Base-by-base conservation (phyloP, 1,140 invertebrate genomes). In the Drosophila pallidifrons region DNA sequence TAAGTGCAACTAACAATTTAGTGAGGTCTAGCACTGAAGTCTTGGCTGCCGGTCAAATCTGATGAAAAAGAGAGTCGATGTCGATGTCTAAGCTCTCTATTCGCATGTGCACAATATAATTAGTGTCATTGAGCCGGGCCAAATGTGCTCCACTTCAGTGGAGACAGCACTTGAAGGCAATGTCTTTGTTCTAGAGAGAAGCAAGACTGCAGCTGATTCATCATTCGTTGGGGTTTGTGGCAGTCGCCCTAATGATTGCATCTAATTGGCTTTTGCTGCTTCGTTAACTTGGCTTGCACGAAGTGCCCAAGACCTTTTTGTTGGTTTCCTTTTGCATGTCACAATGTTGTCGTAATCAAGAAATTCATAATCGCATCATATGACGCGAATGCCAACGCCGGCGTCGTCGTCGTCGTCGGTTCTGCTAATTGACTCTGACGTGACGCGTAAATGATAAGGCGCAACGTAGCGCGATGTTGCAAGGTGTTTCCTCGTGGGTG, bases 201-300 rank as follows among this genome's bases (percentile, higher is more conserved):
- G 20, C 16, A 15, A 41, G 54, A 41, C 15, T 61, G 4, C 15
- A 46, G 78, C 63, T 81, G 45, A 73, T 79, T 81, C 78, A 81
- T 77, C 54, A 57, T 61, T 25, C 60, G 59, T 61, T 67, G 57
- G 35, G 35, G 35, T 58, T 25, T 25, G 20, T 28, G 41, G 32
- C 16, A 49, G 54, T 38, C 41, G 47, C 54, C 52, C 54, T 89
- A 76, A 88, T 89, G 83, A 89, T 89, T 80, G 85, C 85, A 81
- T 89, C 85, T 88, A 88, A 88, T 88, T 88, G 85, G 85, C 85
- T 74, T 25, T 79, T 88, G 85, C 81, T 88, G 85, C 85, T 88
- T 88, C 81, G 85, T 89, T 88, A 88, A 85, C 81, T 78, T 85
- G 86, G 85, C 85, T 89, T 74, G 66, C 72, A 78, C 49, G 11